A percentile compares a stretch with the other conserved stretches of the same genome.
phyloP scores from a whole-genome alignment of 2,113 vertebrate species.

The Bos taurus region DNA sequence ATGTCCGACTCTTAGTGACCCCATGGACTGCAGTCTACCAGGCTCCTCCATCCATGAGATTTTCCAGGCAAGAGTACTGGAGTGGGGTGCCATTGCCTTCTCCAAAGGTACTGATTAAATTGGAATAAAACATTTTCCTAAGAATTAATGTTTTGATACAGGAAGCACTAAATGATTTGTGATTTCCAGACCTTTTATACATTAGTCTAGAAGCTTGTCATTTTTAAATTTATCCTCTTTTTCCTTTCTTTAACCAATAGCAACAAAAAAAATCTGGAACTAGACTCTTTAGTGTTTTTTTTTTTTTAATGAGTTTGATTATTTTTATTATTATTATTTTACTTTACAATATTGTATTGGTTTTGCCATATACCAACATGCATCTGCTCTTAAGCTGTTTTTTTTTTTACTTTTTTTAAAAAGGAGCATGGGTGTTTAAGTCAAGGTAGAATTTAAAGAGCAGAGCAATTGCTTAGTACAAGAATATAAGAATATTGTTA shows the following conservation, averaged over 20 bases:
- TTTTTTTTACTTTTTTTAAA: background rate
- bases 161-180: background rate
- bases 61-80: too few species aligned
- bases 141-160: background rate
- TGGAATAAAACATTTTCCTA: slow-evolving; percentile 44
- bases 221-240: background rate
- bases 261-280: slow-evolving; percentile 39
- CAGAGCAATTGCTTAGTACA: background rate
- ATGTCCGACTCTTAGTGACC: too few species aligned
- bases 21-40: too few species aligned
- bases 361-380: too few species aligned
- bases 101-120: slow-evolving; percentile 38
- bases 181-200: slow-evolving; percentile 16
- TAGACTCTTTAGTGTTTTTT: background rate
- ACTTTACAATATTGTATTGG: too few species aligned
- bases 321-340: too few species aligned
- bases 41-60: too few species aligned
- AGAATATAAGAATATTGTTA: background rate
- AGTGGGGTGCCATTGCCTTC: too few species aligned
- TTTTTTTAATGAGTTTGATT: too few species aligned
- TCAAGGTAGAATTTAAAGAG: slow-evolving; percentile 33
- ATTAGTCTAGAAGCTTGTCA: background rate
- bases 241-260: background rate
- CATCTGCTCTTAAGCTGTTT: too few species aligned
- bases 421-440: slow-evolving; percentile 8